phyloP scores from a whole-genome alignment of 2,113 vertebrate genomes.

The Plestiodon gilberti region DNA sequence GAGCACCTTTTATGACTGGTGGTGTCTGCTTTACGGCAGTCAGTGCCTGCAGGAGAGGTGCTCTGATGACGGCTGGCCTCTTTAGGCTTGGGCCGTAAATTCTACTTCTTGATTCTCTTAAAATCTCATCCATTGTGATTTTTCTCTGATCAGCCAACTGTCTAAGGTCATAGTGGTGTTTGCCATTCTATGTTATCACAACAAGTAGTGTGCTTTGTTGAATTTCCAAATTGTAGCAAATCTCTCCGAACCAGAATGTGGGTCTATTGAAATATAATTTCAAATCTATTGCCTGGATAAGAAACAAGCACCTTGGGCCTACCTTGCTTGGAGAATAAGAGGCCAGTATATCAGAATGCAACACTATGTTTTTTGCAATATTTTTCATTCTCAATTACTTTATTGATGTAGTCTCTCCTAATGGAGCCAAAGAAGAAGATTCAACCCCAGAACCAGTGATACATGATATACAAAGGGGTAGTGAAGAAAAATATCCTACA shows the following conservation, averaged over 20 bases:
- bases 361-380: background rate
- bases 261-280: background rate
- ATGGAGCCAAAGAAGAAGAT: conserved; percentile 12
- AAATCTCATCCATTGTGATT: background rate
- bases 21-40: too few relatives aligned
- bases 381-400: conserved; percentile 5
- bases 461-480: background rate
- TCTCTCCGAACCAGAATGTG: background rate
- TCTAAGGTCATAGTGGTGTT: background rate
- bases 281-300: background rate
- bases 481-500: conserved; percentile 46
- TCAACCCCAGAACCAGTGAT: conserved; percentile 10
- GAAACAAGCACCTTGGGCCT: background rate
- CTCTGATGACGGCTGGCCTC: too few relatives aligned
- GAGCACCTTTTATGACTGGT: too few relatives aligned
- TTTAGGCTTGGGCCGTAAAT: background rate
- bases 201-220: background rate
- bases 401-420: background rate
- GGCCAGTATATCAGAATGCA: background rate
- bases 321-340: background rate
- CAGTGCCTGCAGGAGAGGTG: too few relatives aligned
- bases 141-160: background rate
- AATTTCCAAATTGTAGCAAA: background rate
- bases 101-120: background rate
- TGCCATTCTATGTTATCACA: background rate